These are phyloP conservation scores for Drosophila burlai DNA, from an alignment of 1,140 invertebrate genomes.

Conservation along the genomic window DNA sequence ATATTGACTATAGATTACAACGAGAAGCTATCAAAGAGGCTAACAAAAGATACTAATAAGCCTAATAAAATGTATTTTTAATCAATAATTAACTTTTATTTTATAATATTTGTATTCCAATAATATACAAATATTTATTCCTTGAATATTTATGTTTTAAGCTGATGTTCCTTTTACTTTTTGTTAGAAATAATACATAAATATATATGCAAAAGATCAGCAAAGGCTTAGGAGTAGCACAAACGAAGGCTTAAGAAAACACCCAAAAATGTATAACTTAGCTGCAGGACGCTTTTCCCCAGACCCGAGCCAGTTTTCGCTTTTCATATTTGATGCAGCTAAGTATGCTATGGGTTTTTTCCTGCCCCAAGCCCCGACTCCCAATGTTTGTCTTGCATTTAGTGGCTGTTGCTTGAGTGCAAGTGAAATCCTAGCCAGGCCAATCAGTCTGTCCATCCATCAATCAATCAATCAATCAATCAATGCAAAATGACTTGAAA, in stretches of 20 bases:
- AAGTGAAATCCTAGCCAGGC: conserved; percentile 41
- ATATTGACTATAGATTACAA: too few relatives aligned
- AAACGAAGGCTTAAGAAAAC: neutral
- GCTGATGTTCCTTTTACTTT: neutral
- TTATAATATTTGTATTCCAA: neutral
- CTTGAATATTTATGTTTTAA: too few relatives aligned
- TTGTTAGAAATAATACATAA: neutral
- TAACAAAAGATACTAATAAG: neutral
- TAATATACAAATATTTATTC: too few relatives aligned
- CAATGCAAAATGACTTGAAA: conserved; percentile 55
- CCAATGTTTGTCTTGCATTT: conserved; percentile 22
- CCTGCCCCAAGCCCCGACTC: neutral
- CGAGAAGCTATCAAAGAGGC: neutral
- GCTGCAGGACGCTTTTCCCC: conserved; percentile 3
- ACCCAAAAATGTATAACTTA: neutral
- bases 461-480: conserved; percentile 29
- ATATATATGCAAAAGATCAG: neutral
- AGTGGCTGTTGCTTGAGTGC: conserved; percentile 38
- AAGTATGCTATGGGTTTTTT: conserved; percentile 62
- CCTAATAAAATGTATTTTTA: neutral
- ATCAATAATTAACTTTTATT: neutral
- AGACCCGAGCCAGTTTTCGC: conserved; percentile 4
- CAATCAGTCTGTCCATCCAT: conserved; percentile 33
- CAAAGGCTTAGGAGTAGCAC: neutral
- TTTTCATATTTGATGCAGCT: conserved; percentile 52